These are phyloP conservation scores for Brenthis hecate DNA, from an alignment of 2,888 invertebrate species.

Conservation along the genomic window DNA sequence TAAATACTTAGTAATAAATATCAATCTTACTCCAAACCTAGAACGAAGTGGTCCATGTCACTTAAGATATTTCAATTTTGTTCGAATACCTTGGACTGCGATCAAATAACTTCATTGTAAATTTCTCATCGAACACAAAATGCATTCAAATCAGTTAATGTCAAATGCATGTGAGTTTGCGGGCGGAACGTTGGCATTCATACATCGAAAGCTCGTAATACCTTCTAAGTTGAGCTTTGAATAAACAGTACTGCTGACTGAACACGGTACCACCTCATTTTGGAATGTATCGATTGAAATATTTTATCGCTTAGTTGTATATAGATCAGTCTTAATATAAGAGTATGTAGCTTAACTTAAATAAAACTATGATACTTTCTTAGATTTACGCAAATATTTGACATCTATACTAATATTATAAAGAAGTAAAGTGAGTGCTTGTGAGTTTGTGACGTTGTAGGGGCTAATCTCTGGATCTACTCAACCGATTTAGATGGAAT, in stretches of 20 bases:
- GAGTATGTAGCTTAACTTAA: too few species aligned
- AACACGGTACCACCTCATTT: conserved; percentile 11
- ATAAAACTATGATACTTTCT: too few species aligned
- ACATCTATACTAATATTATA: too few species aligned
- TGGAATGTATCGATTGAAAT: conserved; percentile 14
- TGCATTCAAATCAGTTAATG: conserved; percentile 46
- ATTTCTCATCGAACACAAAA: conserved; percentile 35
- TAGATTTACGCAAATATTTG: too few species aligned
- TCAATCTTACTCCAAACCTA: too few species aligned
- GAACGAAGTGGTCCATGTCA: background rate
- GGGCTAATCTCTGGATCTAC: too few species aligned
- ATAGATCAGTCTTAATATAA: background rate
- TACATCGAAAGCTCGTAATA: conserved; percentile 50
- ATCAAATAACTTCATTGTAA: conserved; percentile 33
- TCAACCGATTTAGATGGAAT: too few species aligned
- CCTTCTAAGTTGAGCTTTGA: conserved; percentile 29
- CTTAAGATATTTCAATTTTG: conserved; percentile 3
- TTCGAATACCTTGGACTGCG: conserved; percentile 20
- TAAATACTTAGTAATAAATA: too few species aligned
- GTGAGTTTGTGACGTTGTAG: too few species aligned
- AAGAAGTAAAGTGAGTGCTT: too few species aligned
- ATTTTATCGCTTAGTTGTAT: background rate
- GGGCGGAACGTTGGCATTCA: conserved; percentile 41
- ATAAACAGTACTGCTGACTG: conserved; percentile 27
- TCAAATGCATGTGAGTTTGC: conserved; percentile 43